Base-by-base conservation (phyloP, 1,140 invertebrate species). In the Frieseomelitta varia region DNA sequence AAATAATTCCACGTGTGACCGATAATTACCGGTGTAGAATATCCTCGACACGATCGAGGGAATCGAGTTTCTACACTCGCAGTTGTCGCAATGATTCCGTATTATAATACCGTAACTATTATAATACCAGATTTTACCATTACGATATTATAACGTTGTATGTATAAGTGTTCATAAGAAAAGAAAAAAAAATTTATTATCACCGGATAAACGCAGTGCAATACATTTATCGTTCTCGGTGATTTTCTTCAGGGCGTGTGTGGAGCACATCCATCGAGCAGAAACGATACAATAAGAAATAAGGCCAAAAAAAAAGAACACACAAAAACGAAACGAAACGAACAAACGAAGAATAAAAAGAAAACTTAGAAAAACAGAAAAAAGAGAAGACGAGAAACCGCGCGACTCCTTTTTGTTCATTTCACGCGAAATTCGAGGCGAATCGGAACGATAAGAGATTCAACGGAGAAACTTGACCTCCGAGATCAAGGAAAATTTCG, bases 141-240 rank as follows among this genome's bases (percentile, higher is more conserved):
- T 84, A 80, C 58, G 87, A 89, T 89, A 89, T 89, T 88, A 88
- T 86, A 88, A 88, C 73, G 68, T 86, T 89, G 68, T 88, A 89
- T 74, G 84, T 86, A 80, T 89, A 89, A 89, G 88, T 88, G 77
- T 89, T 89, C 84, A 88, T 80, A 73, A 77, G 58, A 75, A 61
- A 65, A n/a, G 39, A 11, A 53, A 55, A 51, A 30, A 67, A 67
- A 67, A 69, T 19, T 73, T 69, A 88, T 84, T 67, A 79, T 85
- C 85, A 67, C 34, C 55, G 78, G 65, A 81, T 84, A 79, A 81
- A 56, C 51, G 55, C 81, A 81, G 85, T 79, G 80, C 85, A 86
- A 89, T 89, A 71, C 53, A 74, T 73, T 71, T 76, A 80, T 63
- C 72, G 77, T 84, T 71, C 81, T 85, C 71, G 34, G 77, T 85